Evolutionary conservation across 2,113 vertebrate species (phyloP).

Genomic region (Hylia prasina): DNA sequence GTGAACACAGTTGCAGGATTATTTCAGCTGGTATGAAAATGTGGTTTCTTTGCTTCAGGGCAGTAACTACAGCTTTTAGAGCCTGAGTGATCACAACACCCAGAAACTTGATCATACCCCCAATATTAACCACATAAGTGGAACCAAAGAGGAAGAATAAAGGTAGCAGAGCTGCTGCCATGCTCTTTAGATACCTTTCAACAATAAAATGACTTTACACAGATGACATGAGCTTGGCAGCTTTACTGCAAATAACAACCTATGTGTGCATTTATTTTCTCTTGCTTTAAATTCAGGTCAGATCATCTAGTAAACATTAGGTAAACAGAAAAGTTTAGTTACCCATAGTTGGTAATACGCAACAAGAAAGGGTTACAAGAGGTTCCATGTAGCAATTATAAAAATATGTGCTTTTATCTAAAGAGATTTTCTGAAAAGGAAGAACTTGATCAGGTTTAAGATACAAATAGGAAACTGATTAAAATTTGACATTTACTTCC

Average conservation of each 20-base stretch:
- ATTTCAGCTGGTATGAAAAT: neutral
- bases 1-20: neutral
- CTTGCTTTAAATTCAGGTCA: neutral
- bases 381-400: neutral
- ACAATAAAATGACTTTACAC: neutral
- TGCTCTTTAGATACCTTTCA: neutral
- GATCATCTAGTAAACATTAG: neutral
- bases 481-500: slow-evolving; percentile 23
- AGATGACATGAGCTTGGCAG: neutral
- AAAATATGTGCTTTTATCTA: neutral
- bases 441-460: neutral
- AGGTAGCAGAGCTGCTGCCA: neutral
- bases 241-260: neutral
- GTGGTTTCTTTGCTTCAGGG: neutral
- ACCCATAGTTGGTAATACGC: neutral
- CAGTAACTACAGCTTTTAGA: neutral
- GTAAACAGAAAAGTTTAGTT: neutral
- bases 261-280: neutral
- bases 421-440: neutral
- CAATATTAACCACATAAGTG: neutral
- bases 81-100: neutral
- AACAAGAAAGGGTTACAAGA: neutral
- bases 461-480: neutral
- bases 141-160: neutral
- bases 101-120: neutral